phyloP scores from a whole-genome alignment of 2,797 vertebrate genomes.

The Sebastes iracundus region DNA sequence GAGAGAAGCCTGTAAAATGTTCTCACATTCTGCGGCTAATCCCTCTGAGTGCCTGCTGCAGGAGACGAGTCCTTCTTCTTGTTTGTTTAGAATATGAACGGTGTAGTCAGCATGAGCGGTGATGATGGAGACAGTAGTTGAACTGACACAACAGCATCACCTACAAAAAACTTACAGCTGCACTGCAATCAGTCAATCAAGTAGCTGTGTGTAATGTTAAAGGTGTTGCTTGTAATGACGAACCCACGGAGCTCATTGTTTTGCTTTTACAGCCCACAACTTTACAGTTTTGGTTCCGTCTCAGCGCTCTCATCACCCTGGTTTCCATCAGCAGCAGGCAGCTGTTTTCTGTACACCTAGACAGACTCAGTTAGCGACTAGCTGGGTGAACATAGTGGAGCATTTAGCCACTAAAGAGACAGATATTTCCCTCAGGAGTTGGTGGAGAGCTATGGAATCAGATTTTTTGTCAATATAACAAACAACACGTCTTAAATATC shows the following conservation, averaged over 20 bases:
- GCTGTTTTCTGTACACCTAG: background rate
- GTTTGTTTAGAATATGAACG: background rate
- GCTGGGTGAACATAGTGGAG: background rate
- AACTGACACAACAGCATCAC: background rate
- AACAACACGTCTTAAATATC: background rate
- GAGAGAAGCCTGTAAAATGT: conserved; percentile 1
- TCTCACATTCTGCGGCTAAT: background rate
- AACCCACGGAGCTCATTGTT: background rate
- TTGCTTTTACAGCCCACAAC: no score
- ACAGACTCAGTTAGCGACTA: background rate
- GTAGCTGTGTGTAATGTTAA: background rate
- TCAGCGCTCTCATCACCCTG: background rate
- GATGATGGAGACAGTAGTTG: background rate
- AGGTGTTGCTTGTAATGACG: background rate
- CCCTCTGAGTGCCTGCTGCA: background rate
- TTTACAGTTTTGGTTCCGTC: no score
- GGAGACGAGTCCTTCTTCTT: background rate
- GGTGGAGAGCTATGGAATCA: no score
- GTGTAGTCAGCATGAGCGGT: background rate
- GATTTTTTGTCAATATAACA: background rate
- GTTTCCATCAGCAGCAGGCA: background rate
- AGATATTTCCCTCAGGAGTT: background rate
- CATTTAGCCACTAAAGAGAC: background rate
- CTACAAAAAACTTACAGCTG: no score
- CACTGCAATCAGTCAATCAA: background rate